These are phyloP conservation scores for Ptiloglossa arizonensis DNA, from an alignment of 1,140 invertebrate species.

Conservation along the genomic window DNA sequence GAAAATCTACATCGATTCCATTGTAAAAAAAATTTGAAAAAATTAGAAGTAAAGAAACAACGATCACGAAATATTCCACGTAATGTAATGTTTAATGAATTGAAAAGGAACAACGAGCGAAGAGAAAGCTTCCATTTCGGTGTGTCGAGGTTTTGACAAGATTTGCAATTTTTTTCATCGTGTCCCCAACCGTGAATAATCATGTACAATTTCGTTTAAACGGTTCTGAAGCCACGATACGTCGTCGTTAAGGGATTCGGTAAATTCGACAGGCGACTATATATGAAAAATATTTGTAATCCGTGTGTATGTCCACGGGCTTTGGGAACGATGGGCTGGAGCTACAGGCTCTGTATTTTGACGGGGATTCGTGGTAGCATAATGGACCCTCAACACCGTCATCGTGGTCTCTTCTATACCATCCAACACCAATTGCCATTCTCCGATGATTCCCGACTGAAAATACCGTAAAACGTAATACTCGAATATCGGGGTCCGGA, in stretches of 20 bases:
- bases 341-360: conserved; percentile 12
- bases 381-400: conserved; percentile 20
- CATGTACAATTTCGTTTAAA: not conserved
- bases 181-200: not conserved
- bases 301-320: not conserved
- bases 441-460: not conserved
- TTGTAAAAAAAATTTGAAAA: no score
- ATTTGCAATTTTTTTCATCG: no score
- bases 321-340: conserved; percentile 11
- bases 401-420: conserved; percentile 12
- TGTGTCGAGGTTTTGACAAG: no score
- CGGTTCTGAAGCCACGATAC: not conserved
- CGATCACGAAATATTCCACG: no score
- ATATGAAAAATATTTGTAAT: not conserved
- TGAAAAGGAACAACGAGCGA: no score
- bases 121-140: no score
- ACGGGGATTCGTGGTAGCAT: conserved; percentile 13
- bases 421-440: conserved; percentile 7
- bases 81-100: no score
- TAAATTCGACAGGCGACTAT: no score
- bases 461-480: conserved; percentile 5
- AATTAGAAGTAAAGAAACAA: no score
- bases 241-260: not conserved
- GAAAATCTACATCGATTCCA: no score
- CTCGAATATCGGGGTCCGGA: not conserved